A percentile compares a stretch with the other conserved stretches of the same genome.
phyloP scores from a whole-genome alignment of 2,113 vertebrate genomes.

The Bubo blakistoni region DNA sequence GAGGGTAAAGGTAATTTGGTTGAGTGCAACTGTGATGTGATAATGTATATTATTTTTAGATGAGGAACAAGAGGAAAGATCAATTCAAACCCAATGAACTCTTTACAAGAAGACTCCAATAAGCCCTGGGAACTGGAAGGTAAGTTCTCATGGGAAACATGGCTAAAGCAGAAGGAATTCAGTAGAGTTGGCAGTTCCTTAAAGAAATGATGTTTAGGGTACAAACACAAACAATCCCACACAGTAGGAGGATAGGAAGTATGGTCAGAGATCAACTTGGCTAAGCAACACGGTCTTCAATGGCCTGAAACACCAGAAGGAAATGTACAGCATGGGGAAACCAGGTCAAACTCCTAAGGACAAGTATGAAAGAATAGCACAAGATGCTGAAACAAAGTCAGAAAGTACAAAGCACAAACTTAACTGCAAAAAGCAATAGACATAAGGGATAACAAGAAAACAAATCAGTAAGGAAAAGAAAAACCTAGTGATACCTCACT shows the following conservation, averaged over 20 bases:
- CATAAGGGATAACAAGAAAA: background rate
- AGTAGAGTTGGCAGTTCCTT: slow-evolving; percentile 32
- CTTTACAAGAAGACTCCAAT: background rate
- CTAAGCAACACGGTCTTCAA: background rate
- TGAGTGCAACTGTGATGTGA: background rate
- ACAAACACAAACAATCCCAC: slow-evolving; percentile 34
- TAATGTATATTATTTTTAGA: background rate
- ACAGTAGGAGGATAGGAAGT: slow-evolving; percentile 35
- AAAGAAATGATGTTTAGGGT: slow-evolving; percentile 25
- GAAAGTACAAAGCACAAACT: background rate
- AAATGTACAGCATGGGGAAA: slow-evolving; percentile 38
- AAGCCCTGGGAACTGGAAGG: background rate
- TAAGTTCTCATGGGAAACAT: slow-evolving; percentile 27
- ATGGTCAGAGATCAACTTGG: background rate
- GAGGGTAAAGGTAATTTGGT: background rate
- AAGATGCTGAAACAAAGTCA: background rate
- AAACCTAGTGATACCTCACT: background rate
- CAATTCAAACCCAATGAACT: background rate
- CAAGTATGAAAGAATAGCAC: background rate
- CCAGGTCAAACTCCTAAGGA: background rate
- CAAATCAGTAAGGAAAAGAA: background rate
- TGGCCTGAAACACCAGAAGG: slow-evolving; percentile 41
- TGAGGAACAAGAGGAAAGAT: background rate
- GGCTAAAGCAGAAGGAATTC: slow-evolving; percentile 31
- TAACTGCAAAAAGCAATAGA: background rate